Evolutionary conservation across 1,140 invertebrate genomes (phyloP).

Genomic region (Diabrotica virgifera): DNA sequence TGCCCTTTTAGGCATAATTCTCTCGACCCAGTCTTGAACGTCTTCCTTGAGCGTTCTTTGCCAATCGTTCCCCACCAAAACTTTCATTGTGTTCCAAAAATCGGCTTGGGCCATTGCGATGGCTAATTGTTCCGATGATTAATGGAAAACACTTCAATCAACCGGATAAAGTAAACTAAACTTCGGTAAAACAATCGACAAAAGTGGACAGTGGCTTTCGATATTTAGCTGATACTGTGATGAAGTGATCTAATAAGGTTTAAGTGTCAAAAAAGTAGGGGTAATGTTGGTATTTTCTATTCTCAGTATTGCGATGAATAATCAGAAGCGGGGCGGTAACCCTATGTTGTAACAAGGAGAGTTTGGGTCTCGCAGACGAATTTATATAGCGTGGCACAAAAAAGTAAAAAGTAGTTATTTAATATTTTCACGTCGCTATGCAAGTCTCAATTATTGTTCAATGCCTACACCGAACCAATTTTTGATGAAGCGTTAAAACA

Average conservation of each 20-base stretch:
- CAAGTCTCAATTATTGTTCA: no score
- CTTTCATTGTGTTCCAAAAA: conserved; percentile 15
- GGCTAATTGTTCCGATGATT: no score
- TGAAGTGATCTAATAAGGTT: not conserved
- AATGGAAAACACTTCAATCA: no score
- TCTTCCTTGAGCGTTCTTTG: conserved; percentile 4
- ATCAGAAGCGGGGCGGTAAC: not conserved
- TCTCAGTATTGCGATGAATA: conserved; percentile 7
- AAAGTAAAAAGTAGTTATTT: no score
- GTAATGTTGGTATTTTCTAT: conserved; percentile 10
- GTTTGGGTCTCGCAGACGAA: no score
- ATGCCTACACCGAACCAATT: no score
- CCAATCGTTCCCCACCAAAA: conserved; percentile 10
- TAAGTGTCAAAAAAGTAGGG: not conserved
- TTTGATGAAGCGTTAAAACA: no score
- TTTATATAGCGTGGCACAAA: no score
- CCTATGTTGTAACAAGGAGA: not conserved
- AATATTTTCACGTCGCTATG: no score
- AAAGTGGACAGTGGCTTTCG: conserved; percentile 7
- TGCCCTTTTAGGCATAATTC: not conserved
- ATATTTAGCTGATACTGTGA: not conserved
- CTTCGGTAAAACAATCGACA: not conserved
- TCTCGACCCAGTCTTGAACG: conserved; percentile 10
- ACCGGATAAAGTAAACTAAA: not conserved
- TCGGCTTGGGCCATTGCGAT: not conserved